Evolutionary conservation across 2,888 invertebrate species (phyloP).

Genomic region (Callosobruchus maculatus): DNA sequence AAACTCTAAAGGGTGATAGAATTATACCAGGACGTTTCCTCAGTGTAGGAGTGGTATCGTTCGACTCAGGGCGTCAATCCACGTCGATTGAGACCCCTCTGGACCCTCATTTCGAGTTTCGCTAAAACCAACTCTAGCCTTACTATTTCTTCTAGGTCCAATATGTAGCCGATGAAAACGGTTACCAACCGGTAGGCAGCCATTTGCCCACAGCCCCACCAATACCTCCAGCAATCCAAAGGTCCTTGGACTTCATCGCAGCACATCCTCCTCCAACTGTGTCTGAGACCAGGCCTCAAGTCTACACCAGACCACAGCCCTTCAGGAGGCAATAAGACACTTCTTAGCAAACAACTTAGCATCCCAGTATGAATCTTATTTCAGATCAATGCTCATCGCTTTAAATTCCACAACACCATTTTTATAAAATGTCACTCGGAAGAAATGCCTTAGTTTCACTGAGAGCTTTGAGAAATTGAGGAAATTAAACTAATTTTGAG

Average conservation of each 20-base stretch:
- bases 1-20: too few species aligned
- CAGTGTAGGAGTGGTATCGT: too few species aligned
- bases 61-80: too few species aligned
- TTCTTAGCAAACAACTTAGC: not conserved
- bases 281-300: not conserved
- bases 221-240: constrained; percentile 1
- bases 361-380: not conserved
- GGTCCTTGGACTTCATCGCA: constrained; percentile 4
- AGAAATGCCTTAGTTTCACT: too few species aligned
- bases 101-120: too few species aligned
- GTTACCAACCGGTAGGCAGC: constrained; percentile 9
- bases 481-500: too few species aligned
- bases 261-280: not conserved
- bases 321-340: not conserved
- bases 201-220: constrained; percentile 8
- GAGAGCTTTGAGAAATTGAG: too few species aligned
- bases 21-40: too few species aligned
- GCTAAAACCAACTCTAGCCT: constrained; percentile 52
- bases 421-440: too few species aligned
- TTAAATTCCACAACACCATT: too few species aligned
- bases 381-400: too few species aligned
- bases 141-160: constrained; percentile 3
- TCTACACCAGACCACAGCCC: not conserved
- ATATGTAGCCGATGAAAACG: constrained; percentile 12
- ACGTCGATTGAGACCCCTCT: too few species aligned